Conservation (phyloP, 2,888 invertebrate genomes). For the Osmoderma eremita region DNA sequence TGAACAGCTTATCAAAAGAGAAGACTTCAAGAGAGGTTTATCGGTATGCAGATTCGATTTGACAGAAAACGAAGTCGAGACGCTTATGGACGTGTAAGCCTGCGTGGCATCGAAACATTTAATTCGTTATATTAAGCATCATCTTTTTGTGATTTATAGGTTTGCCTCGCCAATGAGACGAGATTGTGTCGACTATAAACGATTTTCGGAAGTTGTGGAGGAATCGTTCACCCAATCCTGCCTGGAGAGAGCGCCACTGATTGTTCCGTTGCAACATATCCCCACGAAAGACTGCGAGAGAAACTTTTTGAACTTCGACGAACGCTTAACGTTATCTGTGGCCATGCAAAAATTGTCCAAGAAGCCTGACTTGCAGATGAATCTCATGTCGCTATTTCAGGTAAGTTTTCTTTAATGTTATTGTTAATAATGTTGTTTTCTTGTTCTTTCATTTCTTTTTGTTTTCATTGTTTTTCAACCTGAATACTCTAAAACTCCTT, state of each 20-base stretch:
- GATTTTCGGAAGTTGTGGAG: constrained; percentile 75
- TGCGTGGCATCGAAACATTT: not conserved
- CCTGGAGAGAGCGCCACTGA: constrained; percentile 74
- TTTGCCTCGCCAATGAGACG: constrained; percentile 73
- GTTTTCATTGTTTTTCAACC: too few relatives aligned
- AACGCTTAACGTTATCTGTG: constrained; percentile 71
- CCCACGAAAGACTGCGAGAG: constrained; percentile 72
- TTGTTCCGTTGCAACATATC: constrained; percentile 76
- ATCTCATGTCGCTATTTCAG: constrained; percentile 75
- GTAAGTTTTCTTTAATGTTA: constrained; percentile 56
- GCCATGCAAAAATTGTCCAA: constrained; percentile 76
- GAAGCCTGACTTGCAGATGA: constrained; percentile 73
- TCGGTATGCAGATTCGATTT: constrained; percentile 74
- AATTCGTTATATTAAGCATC: not conserved
- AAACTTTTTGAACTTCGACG: constrained; percentile 79
- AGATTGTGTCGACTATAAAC: constrained; percentile 72
- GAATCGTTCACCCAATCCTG: constrained; percentile 75
- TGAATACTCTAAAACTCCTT: too few relatives aligned
- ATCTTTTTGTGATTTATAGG: constrained; percentile 58
- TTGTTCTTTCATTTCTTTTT: not conserved
- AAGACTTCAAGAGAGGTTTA: constrained; percentile 78
- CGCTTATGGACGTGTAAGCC: constrained; percentile 77
- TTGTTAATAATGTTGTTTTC: not conserved
- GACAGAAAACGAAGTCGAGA: constrained; percentile 74
- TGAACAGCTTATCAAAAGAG: constrained; percentile 71